Evolutionary conservation across 1,140 invertebrate genomes (phyloP), one percentile per base, ranked within the genome.

Genomic region (Littorina saxatilis): DNA sequence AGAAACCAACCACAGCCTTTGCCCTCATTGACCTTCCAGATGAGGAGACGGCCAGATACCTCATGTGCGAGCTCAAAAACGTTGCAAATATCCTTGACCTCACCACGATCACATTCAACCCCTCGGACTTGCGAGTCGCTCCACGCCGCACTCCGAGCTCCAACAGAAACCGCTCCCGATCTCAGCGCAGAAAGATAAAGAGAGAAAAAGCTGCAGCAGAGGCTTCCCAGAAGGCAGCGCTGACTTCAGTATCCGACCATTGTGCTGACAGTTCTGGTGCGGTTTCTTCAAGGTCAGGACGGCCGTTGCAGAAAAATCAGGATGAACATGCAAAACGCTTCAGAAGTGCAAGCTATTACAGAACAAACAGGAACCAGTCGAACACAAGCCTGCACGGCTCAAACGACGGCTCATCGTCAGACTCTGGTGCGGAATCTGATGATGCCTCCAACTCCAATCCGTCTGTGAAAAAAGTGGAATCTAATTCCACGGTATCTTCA

Each of bases 61-160:
- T 73, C 3, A 39, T 73, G 70, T 47, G 40, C 0, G 1, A 73
- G 23, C 70, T 73, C 40, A n/a, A 47, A 3, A 73, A 73, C n/a
- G 43, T 73, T 0, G 3, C 1, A 20, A 73, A 73, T 50, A n/a
- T 73, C 40, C 50, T 73, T 37, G 70, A 73, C 13, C 70, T 73
- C 43, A n/a, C 11, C 70, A 50, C 32, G 4, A 73, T 73, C 40
- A 73, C 70, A n/a, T 29, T 29, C 39, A 20, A 73, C 70, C 70
- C 70, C 23, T 20, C 0, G 1, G 27, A 73, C 7, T 73, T 73
- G 9, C 39, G 35, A 40, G 66, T 68, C 9, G 66, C 32, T 37
- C 66, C 66, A 0, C 37, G 39, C 9, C 66, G 37, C 32, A 39
- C 66, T 23, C 2, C 37, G 0, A 39, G 35, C 23, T 32, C 43